Percentiles rank a stretch among this genome's conserved stretches.
phyloP scores from a whole-genome alignment of 1,140 invertebrate genomes.

The Drosophila tani region DNA sequence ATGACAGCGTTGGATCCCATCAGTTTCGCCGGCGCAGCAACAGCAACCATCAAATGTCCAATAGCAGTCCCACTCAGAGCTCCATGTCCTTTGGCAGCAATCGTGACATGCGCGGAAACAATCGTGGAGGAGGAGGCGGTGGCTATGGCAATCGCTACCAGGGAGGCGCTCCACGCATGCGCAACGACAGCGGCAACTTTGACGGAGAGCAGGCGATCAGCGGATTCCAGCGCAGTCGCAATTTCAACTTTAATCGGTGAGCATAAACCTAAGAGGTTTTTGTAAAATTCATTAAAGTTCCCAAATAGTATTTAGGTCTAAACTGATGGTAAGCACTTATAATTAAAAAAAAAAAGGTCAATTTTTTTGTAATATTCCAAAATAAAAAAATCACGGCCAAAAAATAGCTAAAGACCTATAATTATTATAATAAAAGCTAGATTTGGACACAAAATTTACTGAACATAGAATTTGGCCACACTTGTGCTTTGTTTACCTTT shows the following conservation, averaged over 20 bases:
- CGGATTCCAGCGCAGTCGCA: constrained; percentile 56
- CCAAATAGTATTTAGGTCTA: no score
- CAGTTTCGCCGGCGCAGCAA: constrained; percentile 29
- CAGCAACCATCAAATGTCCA: constrained; percentile 19
- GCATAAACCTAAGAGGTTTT: background rate
- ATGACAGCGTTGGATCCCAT: constrained; percentile 54
- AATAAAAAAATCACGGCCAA: no score
- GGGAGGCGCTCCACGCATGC: constrained; percentile 24
- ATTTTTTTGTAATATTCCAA: no score
- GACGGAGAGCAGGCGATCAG: constrained; percentile 27
- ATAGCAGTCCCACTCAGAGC: constrained; percentile 48
- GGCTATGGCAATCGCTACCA: constrained; percentile 31
- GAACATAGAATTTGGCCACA: no score
- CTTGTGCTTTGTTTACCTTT: no score
- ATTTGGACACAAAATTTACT: no score
- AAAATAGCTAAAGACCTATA: no score
- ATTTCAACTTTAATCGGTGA: constrained; percentile 59
- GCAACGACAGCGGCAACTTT: constrained; percentile 40
- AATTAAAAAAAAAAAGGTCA: no score
- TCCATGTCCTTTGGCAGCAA: constrained; percentile 22
- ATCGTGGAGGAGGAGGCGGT: constrained; percentile 21
- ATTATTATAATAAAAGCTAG: no score
- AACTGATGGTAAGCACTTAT: no score
- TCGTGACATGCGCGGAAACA: constrained; percentile 10
- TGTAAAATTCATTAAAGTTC: no score